Percentiles rank a stretch among this genome's conserved stretches.
phyloP scores from a whole-genome alignment of 2,888 invertebrate species.

The Embidobia sp. region DNA sequence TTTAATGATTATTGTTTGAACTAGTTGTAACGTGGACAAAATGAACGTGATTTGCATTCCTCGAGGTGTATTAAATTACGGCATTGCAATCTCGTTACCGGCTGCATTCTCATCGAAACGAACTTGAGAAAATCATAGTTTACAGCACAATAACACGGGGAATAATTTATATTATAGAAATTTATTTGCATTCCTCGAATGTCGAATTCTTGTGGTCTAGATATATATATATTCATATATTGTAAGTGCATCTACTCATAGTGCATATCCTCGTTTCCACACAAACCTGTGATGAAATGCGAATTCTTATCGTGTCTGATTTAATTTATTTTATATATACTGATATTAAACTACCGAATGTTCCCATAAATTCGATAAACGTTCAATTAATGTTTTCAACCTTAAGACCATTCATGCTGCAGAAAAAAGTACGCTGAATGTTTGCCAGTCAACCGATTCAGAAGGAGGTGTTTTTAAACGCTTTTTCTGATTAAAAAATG shows the following conservation, averaged over 20 bases:
- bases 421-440: slow-evolving; percentile 1
- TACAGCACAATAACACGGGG: slow-evolving; percentile 12
- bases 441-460: slow-evolving; percentile 1
- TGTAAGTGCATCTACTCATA: too few species aligned
- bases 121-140: slow-evolving; percentile 38
- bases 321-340: background rate
- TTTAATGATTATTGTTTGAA: too few species aligned
- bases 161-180: slow-evolving; percentile 13
- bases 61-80: slow-evolving; percentile 32
- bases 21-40: slow-evolving; percentile 30
- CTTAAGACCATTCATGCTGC: background rate
- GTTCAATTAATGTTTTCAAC: slow-evolving; percentile 4
- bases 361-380: slow-evolving; percentile 6
- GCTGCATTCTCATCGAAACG: slow-evolving; percentile 22
- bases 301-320: slow-evolving; percentile 1
- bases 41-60: slow-evolving; percentile 41
- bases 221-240: too few species aligned
- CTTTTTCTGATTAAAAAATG: too few species aligned
- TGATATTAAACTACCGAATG: background rate
- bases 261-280: too few species aligned
- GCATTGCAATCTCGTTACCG: slow-evolving; percentile 34
- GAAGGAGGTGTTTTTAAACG: background rate
- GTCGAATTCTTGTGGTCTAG: too few species aligned
- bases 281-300: too few species aligned
- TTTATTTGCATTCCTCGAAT: slow-evolving; percentile 3